phyloP scores from a whole-genome alignment of 1,140 invertebrate species.

The Rhagoletis zephyria region DNA sequence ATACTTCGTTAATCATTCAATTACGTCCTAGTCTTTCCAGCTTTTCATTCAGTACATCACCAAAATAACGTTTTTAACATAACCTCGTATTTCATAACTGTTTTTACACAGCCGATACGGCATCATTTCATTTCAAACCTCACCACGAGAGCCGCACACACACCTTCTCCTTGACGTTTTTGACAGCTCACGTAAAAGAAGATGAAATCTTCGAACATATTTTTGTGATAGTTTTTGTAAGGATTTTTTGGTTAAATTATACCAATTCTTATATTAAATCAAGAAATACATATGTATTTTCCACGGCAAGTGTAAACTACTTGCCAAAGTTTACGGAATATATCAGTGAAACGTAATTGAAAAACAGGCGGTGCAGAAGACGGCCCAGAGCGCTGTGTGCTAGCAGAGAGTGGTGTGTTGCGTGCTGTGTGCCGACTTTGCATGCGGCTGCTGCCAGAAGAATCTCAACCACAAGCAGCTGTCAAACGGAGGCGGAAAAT shows the following conservation, averaged over 20 bases:
- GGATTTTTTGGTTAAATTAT: slow-evolving; percentile 14
- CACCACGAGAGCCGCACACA: slow-evolving; percentile 21
- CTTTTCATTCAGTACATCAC: too few relatives aligned
- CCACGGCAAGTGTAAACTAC: not conserved
- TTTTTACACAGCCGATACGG: not conserved
- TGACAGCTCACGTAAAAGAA: slow-evolving; percentile 48
- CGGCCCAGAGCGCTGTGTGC: slow-evolving; percentile 4
- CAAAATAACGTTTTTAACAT: too few relatives aligned
- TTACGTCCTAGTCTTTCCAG: too few relatives aligned
- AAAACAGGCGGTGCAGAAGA: slow-evolving; percentile 50
- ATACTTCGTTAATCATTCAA: too few relatives aligned
- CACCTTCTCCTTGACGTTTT: slow-evolving; percentile 24
- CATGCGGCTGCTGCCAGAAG: slow-evolving; percentile 45
- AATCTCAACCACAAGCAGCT: slow-evolving; percentile 1
- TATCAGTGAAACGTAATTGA: not conserved
- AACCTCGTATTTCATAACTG: too few relatives aligned
- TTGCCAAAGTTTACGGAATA: not conserved
- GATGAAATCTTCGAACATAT: slow-evolving; percentile 47
- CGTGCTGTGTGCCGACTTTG: slow-evolving; percentile 33
- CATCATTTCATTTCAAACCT: not conserved
- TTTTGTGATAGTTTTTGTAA: slow-evolving; percentile 6
- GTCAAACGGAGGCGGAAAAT: slow-evolving; percentile 37
- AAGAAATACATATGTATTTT: not conserved
- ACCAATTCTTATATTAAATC: slow-evolving; percentile 12
- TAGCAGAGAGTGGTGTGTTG: slow-evolving; percentile 27